Evolutionary conservation across 1,140 invertebrate genomes (phyloP), one percentile per base, ranked within the genome.

Genomic region (Heliconius hewitsoni): DNA sequence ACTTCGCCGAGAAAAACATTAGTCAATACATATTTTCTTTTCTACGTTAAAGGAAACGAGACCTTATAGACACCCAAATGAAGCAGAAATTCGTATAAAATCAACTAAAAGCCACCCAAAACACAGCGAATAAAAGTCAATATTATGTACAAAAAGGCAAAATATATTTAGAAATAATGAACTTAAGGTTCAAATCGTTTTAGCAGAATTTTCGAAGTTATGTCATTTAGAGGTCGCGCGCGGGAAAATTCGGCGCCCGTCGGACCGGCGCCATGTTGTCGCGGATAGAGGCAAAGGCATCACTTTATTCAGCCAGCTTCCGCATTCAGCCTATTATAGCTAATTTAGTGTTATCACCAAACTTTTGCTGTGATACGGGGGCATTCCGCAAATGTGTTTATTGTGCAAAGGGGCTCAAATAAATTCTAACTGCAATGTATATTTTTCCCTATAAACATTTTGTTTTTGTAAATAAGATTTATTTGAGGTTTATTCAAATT

Each of bases 311-410:
- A 79, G 84, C 87, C 78, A 79, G 84, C 87, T 93, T 93, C 89
- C 91, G 87, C 82, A 75, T 88, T 86, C 80, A 84, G 82, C 84
- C 89, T 92, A 87, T 92, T 91, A 90, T 86, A 78, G 79, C 88
- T 91, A 88, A 93, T 92, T 92, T 93, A 93, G 84, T 82, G 84
- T 90, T 91, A 90, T 91, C 83, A 76, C 80, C 77, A 71, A 88
- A 88, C 83, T 90, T 88, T 85, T 80, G 78, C 81, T 83, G 78
- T 83, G 78, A 81, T 84, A 81, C 77, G 71, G 75, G 57, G 82
- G 60, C 73, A 46, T 73, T 85, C 81, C 83, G 39, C 81, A 84
- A 87, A 86, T 86, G 84, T 86, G 76, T 85, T 82, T 82, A 82
- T 84, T 85, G 76, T 82, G 81, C 79, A 83, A 80, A 80, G 74